Evolutionary conservation across 2,113 vertebrate species (phyloP), one percentile per base, ranked within the genome.

Genomic region (Thomomys bottae): DNA sequence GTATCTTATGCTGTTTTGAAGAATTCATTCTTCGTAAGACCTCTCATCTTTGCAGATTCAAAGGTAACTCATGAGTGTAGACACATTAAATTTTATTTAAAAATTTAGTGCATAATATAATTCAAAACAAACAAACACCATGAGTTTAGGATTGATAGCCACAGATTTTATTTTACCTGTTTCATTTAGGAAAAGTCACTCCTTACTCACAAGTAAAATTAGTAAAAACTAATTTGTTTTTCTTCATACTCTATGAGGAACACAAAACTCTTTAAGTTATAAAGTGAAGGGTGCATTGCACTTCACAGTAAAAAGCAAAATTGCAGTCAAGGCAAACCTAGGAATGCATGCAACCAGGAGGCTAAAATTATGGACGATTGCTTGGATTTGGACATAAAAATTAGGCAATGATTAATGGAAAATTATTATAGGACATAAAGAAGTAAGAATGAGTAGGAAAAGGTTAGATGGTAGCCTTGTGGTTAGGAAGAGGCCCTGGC

Each of bases 1-100:
- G n/a, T 75, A 42, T 83, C 82, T 89, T 79, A 49, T 63, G 30
- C 24, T 87, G 3, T 80, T 88, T 23, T 93, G 38, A 45, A 75
- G 40, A 84, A 90, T 28, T 63, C 12, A 54, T 78, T 83, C 54
- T 66, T 64, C 38, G 5, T 61, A n/a, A 42, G 24, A 49, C 36
- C 64, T 76, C 66, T 82, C 15, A 38, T 38, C 54, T 85, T 76
- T 79, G 77, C 78, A 45, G 34, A 18, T 42, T 59, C 20, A n/a
- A 24, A 57, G 80, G 57, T 86, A 82, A 73, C 42, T 84, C 28
- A 71, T 71, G 76, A 85, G 23, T 23, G 64, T 64, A 12, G 15
- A 17, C 30, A 45, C 73, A 36, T 38, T 85, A 12, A 11, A 8
- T 93, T 77, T 89, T 91, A 57, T 89, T 73, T 82, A 8, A 64